phyloP scores from a whole-genome alignment of 2,888 invertebrate species.

The Oligia fasciuncula region DNA sequence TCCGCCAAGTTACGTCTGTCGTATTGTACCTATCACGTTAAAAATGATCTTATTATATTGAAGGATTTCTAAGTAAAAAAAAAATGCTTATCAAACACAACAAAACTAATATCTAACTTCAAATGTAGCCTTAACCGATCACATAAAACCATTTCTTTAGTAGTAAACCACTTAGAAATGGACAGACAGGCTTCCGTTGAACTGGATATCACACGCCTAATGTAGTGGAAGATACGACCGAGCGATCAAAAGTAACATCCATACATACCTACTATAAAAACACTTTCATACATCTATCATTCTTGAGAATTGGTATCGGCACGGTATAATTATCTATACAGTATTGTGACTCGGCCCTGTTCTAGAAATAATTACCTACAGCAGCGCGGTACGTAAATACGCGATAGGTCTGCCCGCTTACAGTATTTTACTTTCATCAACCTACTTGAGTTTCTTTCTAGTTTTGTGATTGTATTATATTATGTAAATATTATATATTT shows the following conservation, averaged over 20 bases:
- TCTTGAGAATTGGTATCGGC: neutral
- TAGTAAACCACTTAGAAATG: conserved; percentile 28
- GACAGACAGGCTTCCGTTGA: conserved; percentile 33
- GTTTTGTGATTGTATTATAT: no score
- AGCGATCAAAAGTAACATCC: conserved; percentile 25
- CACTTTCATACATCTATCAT: conserved; percentile 27
- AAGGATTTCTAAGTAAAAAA: neutral
- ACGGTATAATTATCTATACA: no score
- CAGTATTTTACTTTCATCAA: no score
- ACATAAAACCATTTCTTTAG: neutral
- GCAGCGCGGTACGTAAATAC: no score
- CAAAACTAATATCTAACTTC: rapidly evolving
- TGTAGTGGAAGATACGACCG: conserved; percentile 45
- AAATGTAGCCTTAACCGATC: neutral
- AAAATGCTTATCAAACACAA: neutral
- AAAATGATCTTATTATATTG: neutral
- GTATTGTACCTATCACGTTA: neutral
- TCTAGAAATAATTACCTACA: no score
- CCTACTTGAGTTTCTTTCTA: no score
- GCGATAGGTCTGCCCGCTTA: no score
- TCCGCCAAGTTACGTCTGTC: no score
- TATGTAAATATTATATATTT: no score
- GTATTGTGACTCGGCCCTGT: no score
- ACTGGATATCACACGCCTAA: conserved; percentile 28
- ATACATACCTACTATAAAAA: conserved; percentile 25